Percentiles rank a stretch among this genome's conserved stretches.
Evolutionary conservation across 2,113 vertebrate species (phyloP).

Genomic region (Bubalus kerabau): DNA sequence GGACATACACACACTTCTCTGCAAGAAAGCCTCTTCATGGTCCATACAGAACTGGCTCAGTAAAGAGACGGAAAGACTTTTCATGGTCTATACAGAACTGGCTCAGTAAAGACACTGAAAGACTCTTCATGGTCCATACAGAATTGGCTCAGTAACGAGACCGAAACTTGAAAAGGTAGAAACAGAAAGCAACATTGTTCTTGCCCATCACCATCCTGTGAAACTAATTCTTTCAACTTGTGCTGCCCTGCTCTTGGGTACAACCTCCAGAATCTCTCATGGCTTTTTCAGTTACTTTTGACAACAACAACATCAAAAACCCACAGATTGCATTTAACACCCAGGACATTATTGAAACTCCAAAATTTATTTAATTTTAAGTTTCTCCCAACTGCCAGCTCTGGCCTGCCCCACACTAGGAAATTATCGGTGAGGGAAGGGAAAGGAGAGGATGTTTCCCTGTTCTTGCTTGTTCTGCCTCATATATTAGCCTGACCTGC

Average conservation of each 20-base stretch:
- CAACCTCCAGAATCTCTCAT: background rate
- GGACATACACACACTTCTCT: background rate
- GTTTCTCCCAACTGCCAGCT: background rate
- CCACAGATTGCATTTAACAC: background rate
- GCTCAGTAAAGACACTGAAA: too few relatives aligned
- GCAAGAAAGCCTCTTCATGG: background rate
- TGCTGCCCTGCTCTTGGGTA: background rate
- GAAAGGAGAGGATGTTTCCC: background rate
- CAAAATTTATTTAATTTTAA: background rate
- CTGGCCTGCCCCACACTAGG: background rate
- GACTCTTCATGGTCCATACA: background rate
- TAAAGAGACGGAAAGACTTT: background rate
- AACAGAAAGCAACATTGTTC: background rate
- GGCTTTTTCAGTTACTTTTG: background rate
- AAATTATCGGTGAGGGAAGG: background rate
- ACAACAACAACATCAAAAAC: background rate
- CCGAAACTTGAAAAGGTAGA: background rate
- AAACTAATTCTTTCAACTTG: background rate
- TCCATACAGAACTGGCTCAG: background rate
- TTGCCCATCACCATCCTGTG: background rate
- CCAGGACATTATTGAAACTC: background rate
- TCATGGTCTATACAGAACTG: too few relatives aligned
- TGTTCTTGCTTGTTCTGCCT: background rate
- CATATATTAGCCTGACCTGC: background rate
- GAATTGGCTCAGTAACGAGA: background rate